Evolutionary conservation across 2,888 invertebrate genomes (phyloP), one percentile per base, ranked within the genome.

Genomic region (Papilio gigon): DNA sequence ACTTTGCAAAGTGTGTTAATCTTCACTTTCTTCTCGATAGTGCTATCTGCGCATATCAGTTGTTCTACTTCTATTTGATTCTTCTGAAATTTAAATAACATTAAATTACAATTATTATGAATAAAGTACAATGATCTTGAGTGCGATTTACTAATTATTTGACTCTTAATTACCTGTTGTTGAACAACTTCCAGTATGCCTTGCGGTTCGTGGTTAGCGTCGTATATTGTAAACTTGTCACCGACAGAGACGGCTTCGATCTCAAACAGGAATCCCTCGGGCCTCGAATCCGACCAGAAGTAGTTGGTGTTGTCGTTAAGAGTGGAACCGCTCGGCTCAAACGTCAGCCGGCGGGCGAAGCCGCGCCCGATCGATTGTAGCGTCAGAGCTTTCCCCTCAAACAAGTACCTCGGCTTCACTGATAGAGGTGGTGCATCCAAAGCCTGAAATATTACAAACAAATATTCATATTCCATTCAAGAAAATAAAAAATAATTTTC

Each of bases 221-320:
- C 95, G 76, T 94, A 94, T 67, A 95, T 93, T n/a, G 95, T 94
- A 78, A 95, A 96, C 80, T 95, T 94, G 76, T 95, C 95, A 20
- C 95, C 95, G 67, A 93, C 87, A 14, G 94, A 93, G 6, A 95
- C 92, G 0, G 95, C 93, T 79, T 94, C 94, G 71, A 95, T 87
- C 81, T 95, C 95, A 84, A 96, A 96, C 37, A 94, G 94, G 81
- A 94, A 96, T 62, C 96, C 96, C 82, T 94, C 94, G 1, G 94
- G 94, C 72, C 93, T 89, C 40, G 95, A 96, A 87, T 96, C 96
- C 27, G 95, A 95, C 95, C 96, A 96, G 89, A 96, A 96, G 84
- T 94, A 95, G 80, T 95, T 95, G 61, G 93, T 90, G 82, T 95
- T 95, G 72, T 93, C 92, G 86, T 95, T 95, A 53, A 95, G 90